Evolutionary conservation across 2,797 vertebrate genomes (phyloP).

Genomic region (Scolopax bukidnonensis): DNA sequence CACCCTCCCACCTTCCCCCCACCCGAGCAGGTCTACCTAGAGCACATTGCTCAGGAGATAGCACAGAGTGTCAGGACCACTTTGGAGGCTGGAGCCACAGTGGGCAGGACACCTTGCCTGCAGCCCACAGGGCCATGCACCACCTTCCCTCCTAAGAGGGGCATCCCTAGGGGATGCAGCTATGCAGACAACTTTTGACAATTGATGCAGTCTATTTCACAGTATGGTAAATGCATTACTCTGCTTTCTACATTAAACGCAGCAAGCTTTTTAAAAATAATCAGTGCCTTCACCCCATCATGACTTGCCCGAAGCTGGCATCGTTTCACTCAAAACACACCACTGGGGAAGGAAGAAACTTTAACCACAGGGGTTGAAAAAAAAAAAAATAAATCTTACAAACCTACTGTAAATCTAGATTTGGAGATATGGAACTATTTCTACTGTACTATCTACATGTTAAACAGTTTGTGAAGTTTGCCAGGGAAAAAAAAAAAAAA

Average conservation of each 20-base stretch:
- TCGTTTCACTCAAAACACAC: not conserved
- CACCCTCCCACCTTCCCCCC: too few relatives aligned
- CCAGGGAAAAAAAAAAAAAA: not conserved
- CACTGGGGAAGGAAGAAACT: not conserved
- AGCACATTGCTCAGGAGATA: not conserved
- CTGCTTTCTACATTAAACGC: not conserved
- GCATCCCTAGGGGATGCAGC: not conserved
- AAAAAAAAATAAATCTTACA: not conserved
- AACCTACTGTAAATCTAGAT: not conserved
- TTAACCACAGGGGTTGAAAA: not conserved
- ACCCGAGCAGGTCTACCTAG: too few relatives aligned
- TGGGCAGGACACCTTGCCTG: accelerated
- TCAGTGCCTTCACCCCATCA: not conserved
- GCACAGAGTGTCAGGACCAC: not conserved
- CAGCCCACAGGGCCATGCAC: not conserved
- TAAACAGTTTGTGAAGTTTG: not conserved
- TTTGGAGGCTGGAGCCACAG: accelerated
- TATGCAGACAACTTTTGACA: too few relatives aligned
- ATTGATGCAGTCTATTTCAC: too few relatives aligned
- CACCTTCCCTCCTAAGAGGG: not conserved
- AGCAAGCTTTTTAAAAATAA: not conserved
- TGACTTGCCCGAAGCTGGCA: not conserved
- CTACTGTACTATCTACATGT: not conserved
- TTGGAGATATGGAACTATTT: not conserved
- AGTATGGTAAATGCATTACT: not conserved